Evolutionary conservation across 2,113 vertebrate species (phyloP).

Genomic region (Callocephalon fimbriatum): DNA sequence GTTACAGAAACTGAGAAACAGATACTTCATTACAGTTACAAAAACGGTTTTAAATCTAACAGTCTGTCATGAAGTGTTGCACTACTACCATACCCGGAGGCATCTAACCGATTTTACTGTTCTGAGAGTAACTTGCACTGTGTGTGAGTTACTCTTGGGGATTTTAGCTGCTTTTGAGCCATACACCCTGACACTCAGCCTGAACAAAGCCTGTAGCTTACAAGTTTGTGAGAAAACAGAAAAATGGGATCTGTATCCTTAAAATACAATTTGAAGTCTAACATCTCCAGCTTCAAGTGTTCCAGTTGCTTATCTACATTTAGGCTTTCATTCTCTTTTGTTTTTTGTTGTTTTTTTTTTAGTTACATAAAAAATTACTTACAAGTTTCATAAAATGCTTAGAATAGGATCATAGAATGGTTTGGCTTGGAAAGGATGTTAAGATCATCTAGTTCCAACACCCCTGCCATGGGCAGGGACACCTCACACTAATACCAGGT

Average conservation of each 20-base stretch:
- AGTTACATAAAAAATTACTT: background rate
- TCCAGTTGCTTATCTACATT: background rate
- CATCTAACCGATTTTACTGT: background rate
- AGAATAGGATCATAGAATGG: background rate
- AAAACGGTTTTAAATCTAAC: background rate
- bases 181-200: background rate
- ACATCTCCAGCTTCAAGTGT: background rate
- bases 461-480: background rate
- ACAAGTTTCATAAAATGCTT: background rate
- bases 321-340: too few relatives aligned
- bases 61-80: background rate
- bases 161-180: background rate
- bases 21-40: background rate
- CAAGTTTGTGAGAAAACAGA: background rate
- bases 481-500: background rate
- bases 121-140: background rate
- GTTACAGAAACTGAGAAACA: conserved; percentile 52
- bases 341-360: background rate
- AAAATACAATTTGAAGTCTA: background rate
- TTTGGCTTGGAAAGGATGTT: background rate
- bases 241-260: background rate
- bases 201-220: background rate
- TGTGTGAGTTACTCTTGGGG: background rate
- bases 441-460: background rate
- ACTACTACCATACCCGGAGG: background rate